phyloP scores from a whole-genome alignment of 2,113 vertebrate species.

The Spheniscus mendiculus region DNA sequence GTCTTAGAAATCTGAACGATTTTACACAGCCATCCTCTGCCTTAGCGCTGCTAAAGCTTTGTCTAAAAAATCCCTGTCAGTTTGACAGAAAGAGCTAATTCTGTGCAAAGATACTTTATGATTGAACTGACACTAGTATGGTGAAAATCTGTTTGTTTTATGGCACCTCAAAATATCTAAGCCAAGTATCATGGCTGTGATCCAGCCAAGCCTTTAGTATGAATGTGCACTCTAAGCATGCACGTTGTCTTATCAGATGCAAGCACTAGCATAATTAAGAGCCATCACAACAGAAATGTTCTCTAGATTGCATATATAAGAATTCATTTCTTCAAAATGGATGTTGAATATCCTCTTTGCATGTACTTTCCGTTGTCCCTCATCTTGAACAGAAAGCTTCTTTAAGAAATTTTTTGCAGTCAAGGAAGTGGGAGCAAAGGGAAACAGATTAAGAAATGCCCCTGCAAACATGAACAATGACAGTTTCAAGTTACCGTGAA shows the following conservation, averaged over 20 bases:
- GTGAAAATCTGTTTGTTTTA: slow-evolving; percentile 27
- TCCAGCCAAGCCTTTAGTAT: neutral
- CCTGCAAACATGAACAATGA: neutral
- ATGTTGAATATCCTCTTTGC: neutral
- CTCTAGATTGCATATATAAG: neutral
- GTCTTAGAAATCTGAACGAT: neutral
- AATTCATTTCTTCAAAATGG: neutral
- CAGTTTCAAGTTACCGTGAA: neutral
- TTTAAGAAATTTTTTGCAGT: neutral
- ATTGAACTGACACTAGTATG: slow-evolving; percentile 15
- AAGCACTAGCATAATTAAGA: neutral
- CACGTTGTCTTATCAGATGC: neutral
- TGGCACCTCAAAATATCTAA: slow-evolving; percentile 24
- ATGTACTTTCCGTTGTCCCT: neutral
- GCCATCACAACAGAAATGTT: neutral
- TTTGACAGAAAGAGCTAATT: slow-evolving; percentile 41
- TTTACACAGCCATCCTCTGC: neutral
- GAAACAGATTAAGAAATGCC: neutral
- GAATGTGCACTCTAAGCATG: neutral
- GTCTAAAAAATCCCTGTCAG: slow-evolving; percentile 10
- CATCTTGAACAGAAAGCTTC: neutral
- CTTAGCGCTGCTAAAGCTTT: neutral
- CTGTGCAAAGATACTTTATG: slow-evolving; percentile 23
- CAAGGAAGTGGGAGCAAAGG: neutral
- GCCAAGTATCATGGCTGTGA: neutral